phyloP scores from a whole-genome alignment of 2,113 vertebrate genomes.

The Setophaga petechia region DNA sequence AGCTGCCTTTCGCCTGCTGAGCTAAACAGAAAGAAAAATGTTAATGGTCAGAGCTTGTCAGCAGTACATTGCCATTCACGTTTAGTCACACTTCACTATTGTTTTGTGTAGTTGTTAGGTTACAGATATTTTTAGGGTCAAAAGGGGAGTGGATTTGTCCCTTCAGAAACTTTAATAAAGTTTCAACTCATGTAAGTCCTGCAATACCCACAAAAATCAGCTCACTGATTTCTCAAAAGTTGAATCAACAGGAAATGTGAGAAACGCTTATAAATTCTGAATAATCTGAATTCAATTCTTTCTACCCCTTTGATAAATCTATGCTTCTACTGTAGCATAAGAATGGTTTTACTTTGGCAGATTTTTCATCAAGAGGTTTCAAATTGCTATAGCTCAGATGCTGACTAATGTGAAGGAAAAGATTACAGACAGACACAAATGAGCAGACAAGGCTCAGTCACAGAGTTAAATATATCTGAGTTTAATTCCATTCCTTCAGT shows the following conservation, averaged over 20 bases:
- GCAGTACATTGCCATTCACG: conserved; percentile 57
- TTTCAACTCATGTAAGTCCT: neutral
- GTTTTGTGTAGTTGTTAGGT: conserved; percentile 67
- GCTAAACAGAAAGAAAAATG: conserved; percentile 67
- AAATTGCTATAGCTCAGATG: neutral
- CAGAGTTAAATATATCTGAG: neutral
- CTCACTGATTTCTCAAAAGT: neutral
- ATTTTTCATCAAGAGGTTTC: neutral
- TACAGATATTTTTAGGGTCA: conserved; percentile 62
- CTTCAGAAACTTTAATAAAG: conserved; percentile 27
- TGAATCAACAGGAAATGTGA: neutral
- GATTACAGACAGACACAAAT: neutral
- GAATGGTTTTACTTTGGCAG: neutral
- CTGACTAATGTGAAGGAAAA: neutral
- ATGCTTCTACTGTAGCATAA: neutral
- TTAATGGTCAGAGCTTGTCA: conserved; percentile 68
- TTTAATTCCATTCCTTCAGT: neutral
- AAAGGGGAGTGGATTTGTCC: conserved; percentile 26
- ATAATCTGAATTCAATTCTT: neutral
- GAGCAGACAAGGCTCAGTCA: neutral
- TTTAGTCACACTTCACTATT: conserved; percentile 67
- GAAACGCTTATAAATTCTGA: neutral
- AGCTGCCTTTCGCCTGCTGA: conserved; percentile 62
- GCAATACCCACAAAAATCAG: neutral
- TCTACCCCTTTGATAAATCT: neutral